A percentile compares a stretch with the other conserved stretches of the same genome.
These are phyloP conservation scores for Callopanchax toddi DNA, from an alignment of 2,113 vertebrate genomes.

Conservation along the genomic window DNA sequence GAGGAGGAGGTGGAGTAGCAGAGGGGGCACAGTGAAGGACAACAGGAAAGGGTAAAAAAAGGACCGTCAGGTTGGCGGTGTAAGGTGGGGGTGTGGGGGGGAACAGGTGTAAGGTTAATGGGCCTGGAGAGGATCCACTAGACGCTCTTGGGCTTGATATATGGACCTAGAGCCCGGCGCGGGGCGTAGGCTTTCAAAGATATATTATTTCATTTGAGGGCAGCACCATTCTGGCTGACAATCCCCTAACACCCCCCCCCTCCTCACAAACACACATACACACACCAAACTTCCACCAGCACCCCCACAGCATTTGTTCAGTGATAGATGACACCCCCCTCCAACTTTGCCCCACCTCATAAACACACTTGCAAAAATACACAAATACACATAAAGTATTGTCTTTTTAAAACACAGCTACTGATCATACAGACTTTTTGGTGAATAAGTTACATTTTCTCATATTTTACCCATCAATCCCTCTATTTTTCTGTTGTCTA, in stretches of 20 bases:
- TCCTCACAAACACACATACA: too few species aligned
- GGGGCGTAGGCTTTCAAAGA: slow-evolving; percentile 99
- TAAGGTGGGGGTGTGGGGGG: slow-evolving; percentile 76
- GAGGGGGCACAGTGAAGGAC: slow-evolving; percentile 83
- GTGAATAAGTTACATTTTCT: too few species aligned
- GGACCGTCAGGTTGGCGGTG: slow-evolving; percentile 59
- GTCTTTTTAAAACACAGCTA: slow-evolving; percentile 12
- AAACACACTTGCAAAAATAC: slow-evolving; percentile 23
- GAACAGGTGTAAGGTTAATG: slow-evolving; percentile 99
- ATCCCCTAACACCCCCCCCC: slow-evolving; percentile 45
- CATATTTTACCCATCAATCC: neutral
- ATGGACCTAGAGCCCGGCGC: slow-evolving; percentile 92
- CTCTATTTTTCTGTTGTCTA: neutral
- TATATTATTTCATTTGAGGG: slow-evolving; percentile 99
- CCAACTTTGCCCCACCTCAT: slow-evolving; percentile 48
- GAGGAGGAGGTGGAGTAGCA: slow-evolving; percentile 81
- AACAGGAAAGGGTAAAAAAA: slow-evolving; percentile 75
- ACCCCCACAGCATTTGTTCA: slow-evolving; percentile 89
- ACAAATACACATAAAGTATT: slow-evolving; percentile 27
- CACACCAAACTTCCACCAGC: slow-evolving; percentile 34
- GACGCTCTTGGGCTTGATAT: slow-evolving; percentile 97
- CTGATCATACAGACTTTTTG: too few species aligned
- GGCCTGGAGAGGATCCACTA: slow-evolving; percentile 98
- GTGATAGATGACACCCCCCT: slow-evolving; percentile 95
- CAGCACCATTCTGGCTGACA: slow-evolving; percentile 89